phyloP scores from a whole-genome alignment of 1,140 invertebrate species.

The Ptiloglossa arizonensis region DNA sequence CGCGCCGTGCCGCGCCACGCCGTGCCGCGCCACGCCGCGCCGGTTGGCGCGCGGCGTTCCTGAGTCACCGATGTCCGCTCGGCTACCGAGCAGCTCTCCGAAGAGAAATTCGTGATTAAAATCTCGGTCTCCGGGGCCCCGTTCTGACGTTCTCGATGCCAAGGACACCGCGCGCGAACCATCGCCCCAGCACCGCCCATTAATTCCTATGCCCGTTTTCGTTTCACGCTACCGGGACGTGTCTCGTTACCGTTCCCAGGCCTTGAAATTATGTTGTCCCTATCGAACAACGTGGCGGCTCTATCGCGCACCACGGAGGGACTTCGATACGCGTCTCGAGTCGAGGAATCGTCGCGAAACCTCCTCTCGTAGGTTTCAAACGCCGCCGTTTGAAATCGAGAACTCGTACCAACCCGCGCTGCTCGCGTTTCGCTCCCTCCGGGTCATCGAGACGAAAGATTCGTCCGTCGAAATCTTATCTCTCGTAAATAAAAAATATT shows the following conservation, averaged over 20 bases:
- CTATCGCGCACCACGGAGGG: background rate
- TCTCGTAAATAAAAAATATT: background rate
- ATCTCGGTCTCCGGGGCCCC: background rate
- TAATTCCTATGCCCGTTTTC: constrained; percentile 25
- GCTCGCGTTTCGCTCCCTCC: too few species aligned
- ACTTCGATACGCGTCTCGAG: background rate
- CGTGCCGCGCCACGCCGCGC: too few species aligned
- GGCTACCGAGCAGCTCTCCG: constrained; percentile 25
- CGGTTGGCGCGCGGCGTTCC: constrained; percentile 35
- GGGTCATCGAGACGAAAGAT: background rate
- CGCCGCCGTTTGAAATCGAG: too few species aligned
- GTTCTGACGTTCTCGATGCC: constrained; percentile 19
- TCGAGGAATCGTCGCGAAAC: too few species aligned
- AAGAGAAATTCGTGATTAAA: constrained; percentile 41
- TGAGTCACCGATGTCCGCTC: constrained; percentile 30
- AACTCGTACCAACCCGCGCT: too few species aligned
- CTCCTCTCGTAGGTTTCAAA: too few species aligned
- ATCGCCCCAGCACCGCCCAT: constrained; percentile 18
- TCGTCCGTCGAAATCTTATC: too few species aligned
- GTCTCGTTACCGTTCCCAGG: constrained; percentile 13
- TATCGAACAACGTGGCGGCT: background rate
- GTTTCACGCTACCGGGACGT: constrained; percentile 22
- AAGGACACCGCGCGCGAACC: constrained; percentile 28
- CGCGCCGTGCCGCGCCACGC: too few species aligned
- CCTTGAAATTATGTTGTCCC: constrained; percentile 15